These are phyloP conservation scores for Epinotia bilunana DNA, from an alignment of 2,888 invertebrate genomes.

Conservation along the genomic window DNA sequence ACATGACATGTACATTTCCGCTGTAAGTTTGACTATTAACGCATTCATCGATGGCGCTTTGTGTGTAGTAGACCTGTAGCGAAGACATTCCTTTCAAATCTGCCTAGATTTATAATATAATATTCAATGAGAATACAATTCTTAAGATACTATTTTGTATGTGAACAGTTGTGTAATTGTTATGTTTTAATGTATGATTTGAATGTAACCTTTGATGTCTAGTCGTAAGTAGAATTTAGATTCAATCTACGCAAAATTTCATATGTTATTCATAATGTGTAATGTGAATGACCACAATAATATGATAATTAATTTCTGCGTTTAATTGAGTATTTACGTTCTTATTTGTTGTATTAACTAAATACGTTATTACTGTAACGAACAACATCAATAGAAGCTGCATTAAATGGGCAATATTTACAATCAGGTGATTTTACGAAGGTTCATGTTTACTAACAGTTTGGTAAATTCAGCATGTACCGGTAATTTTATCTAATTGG, in stretches of 20 bases:
- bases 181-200: conserved; percentile 44
- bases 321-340: neutral
- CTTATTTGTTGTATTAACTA: neutral
- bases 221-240: conserved; percentile 54
- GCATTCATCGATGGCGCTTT: conserved; percentile 46
- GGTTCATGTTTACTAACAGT: neutral
- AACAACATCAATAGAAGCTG: neutral
- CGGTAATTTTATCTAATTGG: conserved; percentile 9
- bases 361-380: neutral
- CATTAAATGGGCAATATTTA: neutral
- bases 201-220: conserved; percentile 54
- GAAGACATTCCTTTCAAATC: conserved; percentile 61
- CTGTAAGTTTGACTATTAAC: conserved; percentile 41
- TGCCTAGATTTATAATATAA: conserved; percentile 38
- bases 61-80: conserved; percentile 51
- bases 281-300: neutral
- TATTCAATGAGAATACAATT: conserved; percentile 35
- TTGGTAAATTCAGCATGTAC: conserved; percentile 3
- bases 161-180: conserved; percentile 39
- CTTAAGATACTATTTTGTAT: conserved; percentile 39
- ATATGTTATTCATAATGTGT: neutral
- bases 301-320: neutral
- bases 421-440: neutral
- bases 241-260: conserved; percentile 37
- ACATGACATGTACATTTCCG: conserved; percentile 38